Base-by-base conservation (phyloP, 1,140 invertebrate genomes). In the Sycophila sp. region DNA sequence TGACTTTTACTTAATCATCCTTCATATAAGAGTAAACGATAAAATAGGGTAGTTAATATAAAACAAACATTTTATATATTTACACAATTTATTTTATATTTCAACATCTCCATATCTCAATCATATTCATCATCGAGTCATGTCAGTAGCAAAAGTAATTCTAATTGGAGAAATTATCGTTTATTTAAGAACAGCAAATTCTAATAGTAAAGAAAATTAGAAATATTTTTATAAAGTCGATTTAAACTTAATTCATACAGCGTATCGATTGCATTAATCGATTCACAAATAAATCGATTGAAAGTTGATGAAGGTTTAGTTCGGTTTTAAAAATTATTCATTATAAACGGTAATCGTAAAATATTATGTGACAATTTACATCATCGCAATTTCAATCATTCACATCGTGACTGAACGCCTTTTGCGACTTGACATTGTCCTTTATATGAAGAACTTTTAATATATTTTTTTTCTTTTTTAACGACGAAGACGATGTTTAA, bases 61-160 rank as follows among this genome's bases (percentile, higher is more conserved):
- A 24, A 56, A 24, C 17, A 19, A 24, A 28, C 1, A n/a, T 73
- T 73, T 75, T 24, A 62, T 80, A 80, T 85, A 85, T 84, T 83
- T 85, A 85, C 83, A 85, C 77, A 80, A 85, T 83, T 85, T 85
- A 85, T 83, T 84, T 82, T 83, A 83, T 83, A 83, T 81, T 58
- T 84, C 81, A 83, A 83, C 80, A 83, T 83, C 71, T 75, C 80
- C 69, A 77, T 82, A 83, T 80, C 72, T 69, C 78, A 79, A 79
- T 84, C 73, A 70, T 81, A 76, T 74, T 81, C 72, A 77, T 83
- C 76, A 82, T 80, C 75, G 76, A 83, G 77, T 81, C 77, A 78
- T 74, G 67, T 73, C 65, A 78, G 75, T 77, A 73, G 69, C 71
- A 76, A 77, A 81, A 75, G 34, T 79, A 79, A 74, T 45, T 36